A percentile compares a stretch with the other conserved stretches of the same genome.
phyloP scores from a whole-genome alignment of 2,113 vertebrate species.

The Eidolon helvum region DNA sequence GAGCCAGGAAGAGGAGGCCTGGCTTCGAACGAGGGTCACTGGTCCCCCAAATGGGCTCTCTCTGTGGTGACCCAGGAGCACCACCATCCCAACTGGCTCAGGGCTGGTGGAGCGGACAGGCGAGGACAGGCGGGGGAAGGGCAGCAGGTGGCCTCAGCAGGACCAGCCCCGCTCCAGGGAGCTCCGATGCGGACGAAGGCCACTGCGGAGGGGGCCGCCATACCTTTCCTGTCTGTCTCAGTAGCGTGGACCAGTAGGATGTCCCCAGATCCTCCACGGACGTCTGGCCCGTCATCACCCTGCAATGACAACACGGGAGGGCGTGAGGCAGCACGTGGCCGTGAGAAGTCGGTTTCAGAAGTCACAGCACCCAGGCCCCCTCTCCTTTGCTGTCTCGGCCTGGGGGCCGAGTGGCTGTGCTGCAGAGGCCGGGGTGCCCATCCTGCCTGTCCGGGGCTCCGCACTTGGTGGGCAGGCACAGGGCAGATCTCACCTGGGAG shows the following conservation, averaged over 20 bases:
- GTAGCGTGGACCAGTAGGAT: slow-evolving; percentile 97
- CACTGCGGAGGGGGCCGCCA: rapidly evolving
- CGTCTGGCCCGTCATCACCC: slow-evolving; percentile 97
- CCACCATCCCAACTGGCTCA: rapidly evolving
- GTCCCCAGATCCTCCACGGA: slow-evolving; percentile 96
- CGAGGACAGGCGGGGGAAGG: not conserved
- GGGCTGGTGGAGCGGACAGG: not conserved
- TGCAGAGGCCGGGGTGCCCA: rapidly evolving
- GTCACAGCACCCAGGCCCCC: not conserved
- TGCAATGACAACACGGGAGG: slow-evolving; percentile 62
- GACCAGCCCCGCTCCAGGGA: rapidly evolving
- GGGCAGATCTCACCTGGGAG: not conserved
- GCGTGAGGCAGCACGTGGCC: rapidly evolving
- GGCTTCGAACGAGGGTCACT: not conserved
- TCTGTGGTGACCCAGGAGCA: no score
- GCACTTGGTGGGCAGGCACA: rapidly evolving
- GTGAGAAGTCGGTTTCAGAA: rapidly evolving
- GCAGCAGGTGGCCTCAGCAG: not conserved
- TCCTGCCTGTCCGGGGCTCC: rapidly evolving
- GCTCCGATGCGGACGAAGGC: not conserved
- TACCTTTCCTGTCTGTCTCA: slow-evolving; percentile 98
- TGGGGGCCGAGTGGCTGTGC: rapidly evolving
- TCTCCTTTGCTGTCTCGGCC: rapidly evolving
- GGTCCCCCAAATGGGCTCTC: not conserved
- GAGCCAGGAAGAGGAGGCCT: not conserved